These are phyloP conservation scores for Chymomyza costata DNA, from an alignment of 1,140 invertebrate species.

Conservation along the genomic window DNA sequence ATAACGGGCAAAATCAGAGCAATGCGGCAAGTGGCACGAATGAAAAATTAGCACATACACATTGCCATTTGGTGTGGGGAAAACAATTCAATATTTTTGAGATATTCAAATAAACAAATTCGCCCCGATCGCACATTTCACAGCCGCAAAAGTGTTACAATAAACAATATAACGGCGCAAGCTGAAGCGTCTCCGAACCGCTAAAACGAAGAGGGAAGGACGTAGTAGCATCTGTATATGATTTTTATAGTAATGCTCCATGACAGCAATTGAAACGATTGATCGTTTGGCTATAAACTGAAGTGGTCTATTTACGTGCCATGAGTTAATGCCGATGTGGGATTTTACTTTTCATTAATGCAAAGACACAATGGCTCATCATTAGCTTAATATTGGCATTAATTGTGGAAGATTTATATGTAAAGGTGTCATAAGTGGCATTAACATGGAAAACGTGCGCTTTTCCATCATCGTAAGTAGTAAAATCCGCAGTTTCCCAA, in stretches of 20 bases:
- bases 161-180: slow-evolving; percentile 2
- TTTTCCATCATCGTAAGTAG: slow-evolving; percentile 74
- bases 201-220: background rate
- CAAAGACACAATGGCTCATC: slow-evolving; percentile 18
- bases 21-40: slow-evolving; percentile 10
- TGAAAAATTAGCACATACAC: slow-evolving; percentile 50
- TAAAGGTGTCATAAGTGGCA: slow-evolving; percentile 38
- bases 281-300: slow-evolving; percentile 22
- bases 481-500: background rate
- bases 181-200: slow-evolving; percentile 20
- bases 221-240: background rate
- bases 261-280: slow-evolving; percentile 30
- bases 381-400: slow-evolving; percentile 17
- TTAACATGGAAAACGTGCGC: slow-evolving; percentile 69
- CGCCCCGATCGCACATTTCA: background rate
- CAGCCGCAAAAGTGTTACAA: slow-evolving; percentile 26
- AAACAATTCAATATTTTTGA: slow-evolving; percentile 48
- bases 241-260: background rate
- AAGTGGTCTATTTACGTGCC: slow-evolving; percentile 1
- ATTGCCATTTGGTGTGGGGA: slow-evolving; percentile 23
- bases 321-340: slow-evolving; percentile 6
- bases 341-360: slow-evolving; percentile 31
- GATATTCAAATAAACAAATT: slow-evolving; percentile 57
- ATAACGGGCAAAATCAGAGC: slow-evolving; percentile 18
- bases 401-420: slow-evolving; percentile 29